Base-by-base conservation (phyloP, 2,113 vertebrate species). In the Oreotrochilus melanogaster region DNA sequence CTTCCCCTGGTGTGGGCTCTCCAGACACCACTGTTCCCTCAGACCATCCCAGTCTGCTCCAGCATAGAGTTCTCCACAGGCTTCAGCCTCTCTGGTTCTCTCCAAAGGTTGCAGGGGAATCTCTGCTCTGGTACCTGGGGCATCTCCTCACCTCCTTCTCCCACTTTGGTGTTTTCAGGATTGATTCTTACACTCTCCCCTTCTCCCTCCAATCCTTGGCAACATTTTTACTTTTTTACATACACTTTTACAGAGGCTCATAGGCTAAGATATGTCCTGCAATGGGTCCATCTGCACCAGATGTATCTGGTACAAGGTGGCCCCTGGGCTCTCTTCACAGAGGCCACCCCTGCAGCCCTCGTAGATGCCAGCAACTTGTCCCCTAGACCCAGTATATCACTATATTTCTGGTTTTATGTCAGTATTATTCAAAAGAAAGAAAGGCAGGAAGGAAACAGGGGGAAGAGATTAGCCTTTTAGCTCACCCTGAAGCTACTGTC, bases 21-120 rank as follows among this genome's bases (percentile, higher is more conserved):
- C 23, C 33, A n/a, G 1, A 0, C 10, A 13, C 18, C 22, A 69
- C 0, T 0, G 18, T 37, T 54, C 31, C 27, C 47, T 67, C 19
- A 30, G 31, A 9, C 11, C 6, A n/a, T 21, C 28, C 15, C 0
- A 0, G 4, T 25, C 53, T 50, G 11, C 25, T 66, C 24, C 22
- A 22, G 25, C 3, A 1, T 14, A 18, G 30, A 24, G 24, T 28
- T 25, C 12, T 35, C 13, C 71, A 47, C 7, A 30, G 17, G 17
- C 14, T 66, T 8, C 19, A 48, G 45, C 22, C 18, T 48, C 45
- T 51, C 72, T 37, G 24, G 30, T 54, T 15, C 22, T 43, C 58
- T 54, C 28, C 25, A 2, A 4, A 14, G 7, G 11, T 42, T 78
- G 33, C 39, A 45, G 10, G 8, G 4, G 24, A 39, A 31, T 15